A percentile compares a stretch with the other conserved stretches of the same genome.
These are phyloP conservation scores for Vollenhovia emeryi DNA, from an alignment of 1,140 invertebrate genomes.

Conservation along the genomic window DNA sequence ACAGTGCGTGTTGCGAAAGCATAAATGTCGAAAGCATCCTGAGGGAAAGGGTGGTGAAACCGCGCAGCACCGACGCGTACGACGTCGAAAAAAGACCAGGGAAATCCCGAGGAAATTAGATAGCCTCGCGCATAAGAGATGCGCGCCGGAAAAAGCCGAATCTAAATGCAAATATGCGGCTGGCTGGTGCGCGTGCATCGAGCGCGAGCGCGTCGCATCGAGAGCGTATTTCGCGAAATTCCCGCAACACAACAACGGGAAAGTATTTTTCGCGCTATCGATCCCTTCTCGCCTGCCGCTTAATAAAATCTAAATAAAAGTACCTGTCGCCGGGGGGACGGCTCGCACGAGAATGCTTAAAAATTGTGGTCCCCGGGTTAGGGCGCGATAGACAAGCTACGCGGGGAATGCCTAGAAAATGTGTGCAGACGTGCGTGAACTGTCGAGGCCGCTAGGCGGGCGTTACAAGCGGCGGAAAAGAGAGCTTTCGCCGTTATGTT, in stretches of 20 bases:
- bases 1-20: not conserved
- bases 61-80: conserved; percentile 30
- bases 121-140: conserved; percentile 49
- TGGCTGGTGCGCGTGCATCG: conserved; percentile 42
- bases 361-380: not conserved
- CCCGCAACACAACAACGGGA: conserved; percentile 52
- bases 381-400: not conserved
- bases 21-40: conserved; percentile 34
- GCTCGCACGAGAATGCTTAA: not conserved
- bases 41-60: conserved; percentile 11
- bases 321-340: not conserved
- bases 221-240: conserved; percentile 68
- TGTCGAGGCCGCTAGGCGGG: not conserved
- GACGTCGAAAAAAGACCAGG: conserved; percentile 60
- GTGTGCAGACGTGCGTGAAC: not conserved
- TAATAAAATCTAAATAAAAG: conserved; percentile 72
- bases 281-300: conserved; percentile 35
- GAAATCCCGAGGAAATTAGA: conserved; percentile 67
- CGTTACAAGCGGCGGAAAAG: not conserved
- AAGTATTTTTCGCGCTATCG: conserved; percentile 67
- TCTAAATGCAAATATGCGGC: conserved; percentile 70
- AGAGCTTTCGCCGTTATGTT: not conserved
- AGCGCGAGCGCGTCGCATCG: conserved; percentile 1
- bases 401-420: conserved; percentile 3
- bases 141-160: conserved; percentile 61